Percentiles rank a stretch among this genome's conserved stretches.
Evolutionary conservation across 2,888 invertebrate genomes (phyloP).

Genomic region (Chaetogeoica ovagalla): DNA sequence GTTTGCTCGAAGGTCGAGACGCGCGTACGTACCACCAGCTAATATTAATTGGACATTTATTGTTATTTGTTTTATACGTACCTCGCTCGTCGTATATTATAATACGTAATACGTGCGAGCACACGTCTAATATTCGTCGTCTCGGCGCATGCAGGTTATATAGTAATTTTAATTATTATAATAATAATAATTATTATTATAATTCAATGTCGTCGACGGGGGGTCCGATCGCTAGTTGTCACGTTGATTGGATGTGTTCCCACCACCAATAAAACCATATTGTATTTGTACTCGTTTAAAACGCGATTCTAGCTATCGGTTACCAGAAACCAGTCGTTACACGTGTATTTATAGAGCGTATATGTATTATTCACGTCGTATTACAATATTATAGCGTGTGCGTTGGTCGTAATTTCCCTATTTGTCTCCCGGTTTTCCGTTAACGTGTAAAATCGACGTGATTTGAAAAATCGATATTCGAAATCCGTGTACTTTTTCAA

Average conservation of each 20-base stretch:
- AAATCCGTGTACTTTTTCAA: too few relatives aligned
- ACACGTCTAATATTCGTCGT: too few relatives aligned
- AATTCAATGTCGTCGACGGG: conserved; percentile 40
- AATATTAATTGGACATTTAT: conserved; percentile 41
- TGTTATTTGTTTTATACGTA: conserved; percentile 14
- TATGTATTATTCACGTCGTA: too few relatives aligned
- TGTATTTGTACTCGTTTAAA: conserved; percentile 4
- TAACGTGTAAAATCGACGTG: too few relatives aligned
- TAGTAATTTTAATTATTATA: conserved; percentile 34
- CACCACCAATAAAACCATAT: conserved; percentile 22
- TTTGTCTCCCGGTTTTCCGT: too few relatives aligned
- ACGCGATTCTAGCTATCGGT: conserved; percentile 14
- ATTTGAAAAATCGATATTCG: too few relatives aligned
- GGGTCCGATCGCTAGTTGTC: conserved; percentile 38
- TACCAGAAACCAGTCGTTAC: conserved; percentile 25
- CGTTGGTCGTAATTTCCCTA: too few relatives aligned
- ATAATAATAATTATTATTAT: conserved; percentile 9
- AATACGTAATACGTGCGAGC: too few relatives aligned
- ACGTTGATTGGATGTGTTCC: conserved; percentile 43
- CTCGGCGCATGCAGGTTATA: background rate
- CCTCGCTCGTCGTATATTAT: too few relatives aligned
- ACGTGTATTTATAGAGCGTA: too few relatives aligned
- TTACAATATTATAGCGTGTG: too few relatives aligned
- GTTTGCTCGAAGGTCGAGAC: background rate
- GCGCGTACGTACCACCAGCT: background rate